Evolutionary conservation across 2,888 invertebrate genomes (phyloP).

Genomic region (Teinopalpus imperialis): DNA sequence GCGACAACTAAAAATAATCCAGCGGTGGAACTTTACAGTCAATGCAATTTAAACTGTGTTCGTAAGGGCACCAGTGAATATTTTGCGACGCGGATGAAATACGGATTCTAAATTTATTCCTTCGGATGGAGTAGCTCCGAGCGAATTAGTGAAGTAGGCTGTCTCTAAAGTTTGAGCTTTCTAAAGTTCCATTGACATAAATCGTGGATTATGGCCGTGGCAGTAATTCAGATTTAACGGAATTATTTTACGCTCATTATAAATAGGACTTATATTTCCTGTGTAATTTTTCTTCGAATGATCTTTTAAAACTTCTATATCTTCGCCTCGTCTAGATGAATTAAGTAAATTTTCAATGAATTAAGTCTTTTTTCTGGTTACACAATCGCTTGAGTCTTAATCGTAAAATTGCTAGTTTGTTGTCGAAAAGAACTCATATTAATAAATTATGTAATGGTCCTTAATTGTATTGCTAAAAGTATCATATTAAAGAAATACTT

Average conservation of each 20-base stretch:
- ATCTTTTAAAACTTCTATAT: not conserved
- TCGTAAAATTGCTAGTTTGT: too few species aligned
- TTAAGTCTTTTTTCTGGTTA: too few species aligned
- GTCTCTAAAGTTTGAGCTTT: constrained; percentile 20
- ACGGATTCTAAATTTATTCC: constrained; percentile 26
- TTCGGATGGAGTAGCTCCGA: constrained; percentile 22
- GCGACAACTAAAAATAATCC: constrained; percentile 25
- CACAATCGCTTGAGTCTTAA: too few species aligned
- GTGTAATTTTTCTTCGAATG: constrained; percentile 2
- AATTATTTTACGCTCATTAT: constrained; percentile 12
- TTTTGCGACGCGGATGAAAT: constrained; percentile 28
- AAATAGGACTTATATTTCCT: constrained; percentile 4
- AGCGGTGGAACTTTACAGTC: constrained; percentile 16
- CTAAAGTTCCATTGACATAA: constrained; percentile 24
- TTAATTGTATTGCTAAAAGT: too few species aligned
- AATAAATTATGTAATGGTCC: too few species aligned
- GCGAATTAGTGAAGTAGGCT: constrained; percentile 32
- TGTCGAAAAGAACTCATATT: too few species aligned
- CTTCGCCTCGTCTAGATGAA: too few species aligned
- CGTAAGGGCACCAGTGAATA: constrained; percentile 24
- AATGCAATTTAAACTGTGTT: constrained; percentile 28
- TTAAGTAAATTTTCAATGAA: too few species aligned
- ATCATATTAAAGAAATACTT: constrained; percentile 1
- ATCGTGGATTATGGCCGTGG: constrained; percentile 14
- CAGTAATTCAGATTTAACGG: constrained; percentile 15